These are phyloP conservation scores for Pygoscelis adeliae DNA, from an alignment of 2,113 vertebrate genomes.

Conservation along the genomic window DNA sequence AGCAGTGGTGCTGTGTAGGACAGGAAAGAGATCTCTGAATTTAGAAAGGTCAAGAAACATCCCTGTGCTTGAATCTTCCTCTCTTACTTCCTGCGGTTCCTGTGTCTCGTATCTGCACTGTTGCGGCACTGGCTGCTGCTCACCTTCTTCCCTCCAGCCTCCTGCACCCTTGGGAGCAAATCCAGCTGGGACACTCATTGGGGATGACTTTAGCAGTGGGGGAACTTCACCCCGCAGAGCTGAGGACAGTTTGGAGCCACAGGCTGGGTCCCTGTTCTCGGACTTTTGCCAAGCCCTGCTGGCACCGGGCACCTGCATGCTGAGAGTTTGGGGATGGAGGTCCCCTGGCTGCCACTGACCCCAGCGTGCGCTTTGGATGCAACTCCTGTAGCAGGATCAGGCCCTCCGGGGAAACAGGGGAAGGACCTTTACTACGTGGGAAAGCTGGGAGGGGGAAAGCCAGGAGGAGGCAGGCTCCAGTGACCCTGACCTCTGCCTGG, in stretches of 20 bases:
- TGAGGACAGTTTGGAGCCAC: background rate
- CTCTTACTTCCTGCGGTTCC: accelerated
- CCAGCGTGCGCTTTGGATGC: background rate
- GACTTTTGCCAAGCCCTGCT: background rate
- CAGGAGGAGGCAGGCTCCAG: background rate
- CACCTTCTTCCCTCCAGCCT: background rate
- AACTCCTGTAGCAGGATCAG: background rate
- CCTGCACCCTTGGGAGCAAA: background rate
- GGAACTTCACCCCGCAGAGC: background rate
- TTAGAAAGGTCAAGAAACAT: background rate
- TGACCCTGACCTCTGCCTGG: background rate
- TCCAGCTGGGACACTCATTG: background rate
- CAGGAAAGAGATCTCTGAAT: background rate
- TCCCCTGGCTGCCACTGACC: background rate
- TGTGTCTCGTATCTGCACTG: background rate
- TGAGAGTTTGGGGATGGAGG: background rate
- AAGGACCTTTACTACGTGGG: background rate
- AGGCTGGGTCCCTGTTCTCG: accelerated
- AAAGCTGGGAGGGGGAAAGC: background rate
- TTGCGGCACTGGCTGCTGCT: accelerated
- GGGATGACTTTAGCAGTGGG: background rate
- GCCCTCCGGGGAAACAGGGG: background rate
- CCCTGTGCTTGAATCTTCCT: background rate
- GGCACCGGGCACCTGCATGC: accelerated
- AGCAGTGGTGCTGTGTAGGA: background rate